phyloP scores from a whole-genome alignment of 2,797 vertebrate species.

The Syndactyla subalaris region DNA sequence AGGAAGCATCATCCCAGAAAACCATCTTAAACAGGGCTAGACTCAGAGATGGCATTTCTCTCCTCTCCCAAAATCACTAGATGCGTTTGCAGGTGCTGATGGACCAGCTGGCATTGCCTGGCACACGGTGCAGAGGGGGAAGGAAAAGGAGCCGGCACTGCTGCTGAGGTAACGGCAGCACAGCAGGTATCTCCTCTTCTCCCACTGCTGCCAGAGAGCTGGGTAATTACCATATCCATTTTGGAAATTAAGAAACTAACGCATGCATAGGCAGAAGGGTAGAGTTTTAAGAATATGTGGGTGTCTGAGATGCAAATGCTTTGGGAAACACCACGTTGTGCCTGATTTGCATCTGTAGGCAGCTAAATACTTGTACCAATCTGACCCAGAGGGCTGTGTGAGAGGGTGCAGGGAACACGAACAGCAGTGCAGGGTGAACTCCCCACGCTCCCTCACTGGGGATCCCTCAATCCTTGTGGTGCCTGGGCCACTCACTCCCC shows the following conservation, averaged over 20 bases:
- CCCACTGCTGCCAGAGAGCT: background rate
- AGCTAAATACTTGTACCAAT: background rate
- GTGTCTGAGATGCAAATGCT: slow-evolving; percentile 30
- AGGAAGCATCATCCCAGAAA: background rate
- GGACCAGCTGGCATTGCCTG: fast-evolving
- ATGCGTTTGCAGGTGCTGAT: background rate
- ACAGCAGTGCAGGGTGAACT: background rate
- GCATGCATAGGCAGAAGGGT: background rate
- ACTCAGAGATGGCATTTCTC: background rate
- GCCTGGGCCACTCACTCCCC: background rate
- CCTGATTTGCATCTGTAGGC: slow-evolving; percentile 27
- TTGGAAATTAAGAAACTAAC: background rate
- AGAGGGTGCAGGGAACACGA: background rate
- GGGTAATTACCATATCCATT: background rate
- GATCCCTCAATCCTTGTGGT: background rate
- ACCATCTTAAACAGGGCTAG: background rate
- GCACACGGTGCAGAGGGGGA: background rate
- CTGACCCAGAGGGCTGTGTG: background rate
- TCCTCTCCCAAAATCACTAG: background rate
- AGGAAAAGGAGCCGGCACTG: background rate
- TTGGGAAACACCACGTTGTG: background rate
- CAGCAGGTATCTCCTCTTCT: background rate
- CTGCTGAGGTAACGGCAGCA: fast-evolving
- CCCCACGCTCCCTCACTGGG: fast-evolving
- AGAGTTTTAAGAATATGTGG: slow-evolving; percentile 33